Percentiles rank a stretch among this genome's conserved stretches.
phyloP scores from a whole-genome alignment of 2,113 vertebrate genomes.

The Gobiocypris rarus region DNA sequence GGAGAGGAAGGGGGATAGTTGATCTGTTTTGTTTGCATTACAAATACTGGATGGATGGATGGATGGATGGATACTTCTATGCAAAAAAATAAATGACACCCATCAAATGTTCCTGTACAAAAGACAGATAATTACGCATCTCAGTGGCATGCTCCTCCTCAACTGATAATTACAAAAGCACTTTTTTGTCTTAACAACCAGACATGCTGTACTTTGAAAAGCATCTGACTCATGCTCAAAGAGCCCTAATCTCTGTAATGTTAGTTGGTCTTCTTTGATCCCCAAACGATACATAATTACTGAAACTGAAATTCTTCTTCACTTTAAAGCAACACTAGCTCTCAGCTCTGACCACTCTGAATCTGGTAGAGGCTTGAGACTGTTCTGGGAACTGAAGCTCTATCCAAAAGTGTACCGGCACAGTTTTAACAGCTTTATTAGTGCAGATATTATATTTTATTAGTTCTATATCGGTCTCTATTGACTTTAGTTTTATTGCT shows the following conservation, averaged over 20 bases:
- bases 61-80: not conserved
- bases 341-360: not conserved
- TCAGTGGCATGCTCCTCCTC: not conserved
- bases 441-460: not conserved
- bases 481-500: not conserved
- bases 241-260: constrained; percentile 9
- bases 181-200: constrained; percentile 2
- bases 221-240: constrained; percentile 25
- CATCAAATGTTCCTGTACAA: not conserved
- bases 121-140: not conserved
- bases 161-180: constrained; percentile 1
- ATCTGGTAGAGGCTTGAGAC: not conserved
- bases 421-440: not conserved
- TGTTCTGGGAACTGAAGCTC: not conserved
- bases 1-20: not conserved
- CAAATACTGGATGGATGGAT: constrained; percentile 4
- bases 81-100: not conserved
- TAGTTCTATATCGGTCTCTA: not conserved
- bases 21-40: constrained; percentile 7
- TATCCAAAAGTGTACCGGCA: not conserved
- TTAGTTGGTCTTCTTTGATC: constrained; percentile 29
- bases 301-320: not conserved
- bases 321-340: not conserved
- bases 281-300: constrained; percentile 13
- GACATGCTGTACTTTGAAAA: constrained; percentile 14